phyloP scores from a whole-genome alignment of 2,113 vertebrate species.

The Dipodomys merriami region DNA sequence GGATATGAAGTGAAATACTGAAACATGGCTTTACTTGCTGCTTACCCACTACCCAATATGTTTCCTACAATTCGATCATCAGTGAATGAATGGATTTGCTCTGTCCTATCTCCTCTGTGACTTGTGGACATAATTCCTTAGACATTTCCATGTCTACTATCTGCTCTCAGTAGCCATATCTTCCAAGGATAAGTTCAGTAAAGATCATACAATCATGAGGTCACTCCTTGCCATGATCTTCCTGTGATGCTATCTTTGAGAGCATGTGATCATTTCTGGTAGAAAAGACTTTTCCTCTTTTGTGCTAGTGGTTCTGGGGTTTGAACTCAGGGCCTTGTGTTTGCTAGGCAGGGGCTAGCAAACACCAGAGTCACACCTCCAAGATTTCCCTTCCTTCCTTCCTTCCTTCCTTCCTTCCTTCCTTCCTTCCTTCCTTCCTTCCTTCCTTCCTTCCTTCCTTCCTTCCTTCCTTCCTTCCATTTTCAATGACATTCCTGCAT shows the following conservation, averaged over 20 bases:
- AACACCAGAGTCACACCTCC: no score
- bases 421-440: not conserved
- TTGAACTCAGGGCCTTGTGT: no score
- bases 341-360: no score
- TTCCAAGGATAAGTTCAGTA: not conserved
- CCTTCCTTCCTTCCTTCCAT: not conserved
- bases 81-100: not conserved
- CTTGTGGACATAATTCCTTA: not conserved
- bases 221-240: not conserved
- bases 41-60: not conserved
- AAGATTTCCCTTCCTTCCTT: not conserved
- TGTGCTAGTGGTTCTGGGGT: no score
- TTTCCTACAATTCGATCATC: no score
- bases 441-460: not conserved
- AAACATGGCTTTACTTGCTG: not conserved
- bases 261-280: not conserved
- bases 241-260: not conserved
- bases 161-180: not conserved
- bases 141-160: not conserved
- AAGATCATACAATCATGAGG: not conserved
- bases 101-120: not conserved
- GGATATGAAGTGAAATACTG: not conserved
- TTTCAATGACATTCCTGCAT: not conserved
- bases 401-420: no score
- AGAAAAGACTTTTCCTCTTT: not conserved